These are phyloP conservation scores for pig (Sus scrofa) DNA, from an alignment of 2,113 vertebrate genomes.

Conservation along the genomic window T2T-Sscrofa CM000812.6:25594001-25594500, in stretches of 20 bases:
- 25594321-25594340: not conserved
- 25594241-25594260: not conserved
- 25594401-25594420: not conserved
- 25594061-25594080: not conserved
- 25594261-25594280: not conserved
- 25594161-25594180: not conserved
- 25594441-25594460: not conserved
- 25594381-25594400: not conserved
- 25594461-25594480: not conserved
- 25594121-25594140: not conserved
- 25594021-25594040: not conserved
- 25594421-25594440: not conserved
- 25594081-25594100: not conserved
- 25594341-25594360: not conserved
- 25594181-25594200: not conserved
- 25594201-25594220: not conserved
- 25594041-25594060: not conserved
- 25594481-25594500: not conserved
- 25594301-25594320: not conserved
- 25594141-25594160: not conserved
- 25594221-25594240: not conserved
- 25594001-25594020: constrained; percentile 12
- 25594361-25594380: not conserved
- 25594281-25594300: not conserved
- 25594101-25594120: not conserved